Evolutionary conservation across 2,888 invertebrate genomes (phyloP).

Genomic region (Noctuana brunneofusca): DNA sequence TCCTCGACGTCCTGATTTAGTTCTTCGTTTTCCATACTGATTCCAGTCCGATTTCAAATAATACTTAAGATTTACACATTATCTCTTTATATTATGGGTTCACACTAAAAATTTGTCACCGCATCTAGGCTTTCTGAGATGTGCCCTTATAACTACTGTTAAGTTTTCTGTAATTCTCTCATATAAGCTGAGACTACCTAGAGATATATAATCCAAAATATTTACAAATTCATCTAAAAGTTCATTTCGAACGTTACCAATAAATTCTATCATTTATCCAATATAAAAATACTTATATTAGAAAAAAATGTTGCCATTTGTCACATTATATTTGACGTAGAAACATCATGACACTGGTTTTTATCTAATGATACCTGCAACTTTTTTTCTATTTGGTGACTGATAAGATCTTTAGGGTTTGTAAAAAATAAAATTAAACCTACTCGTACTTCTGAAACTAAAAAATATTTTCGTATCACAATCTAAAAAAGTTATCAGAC

Average conservation of each 20-base stretch:
- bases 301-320: no score
- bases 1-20: background rate
- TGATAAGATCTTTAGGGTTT: no score
- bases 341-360: no score
- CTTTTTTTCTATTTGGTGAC: no score
- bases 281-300: conserved; percentile 17
- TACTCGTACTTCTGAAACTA: no score
- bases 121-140: conserved; percentile 60
- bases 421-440: no score
- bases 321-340: no score
- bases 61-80: background rate
- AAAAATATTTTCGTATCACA: no score
- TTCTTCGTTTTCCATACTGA: conserved; percentile 10
- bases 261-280: conserved; percentile 61
- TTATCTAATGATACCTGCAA: no score
- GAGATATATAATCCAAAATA: conserved; percentile 61
- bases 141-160: conserved; percentile 55
- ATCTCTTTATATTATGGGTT: conserved; percentile 36
- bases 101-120: conserved; percentile 63
- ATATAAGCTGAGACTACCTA: conserved; percentile 60
- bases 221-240: conserved; percentile 59
- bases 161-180: conserved; percentile 68
- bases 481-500: no score
- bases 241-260: conserved; percentile 55
- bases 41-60: background rate